Evolutionary conservation across 2,113 vertebrate genomes (phyloP).

Genomic region (Nerophis lumbriciformis): DNA sequence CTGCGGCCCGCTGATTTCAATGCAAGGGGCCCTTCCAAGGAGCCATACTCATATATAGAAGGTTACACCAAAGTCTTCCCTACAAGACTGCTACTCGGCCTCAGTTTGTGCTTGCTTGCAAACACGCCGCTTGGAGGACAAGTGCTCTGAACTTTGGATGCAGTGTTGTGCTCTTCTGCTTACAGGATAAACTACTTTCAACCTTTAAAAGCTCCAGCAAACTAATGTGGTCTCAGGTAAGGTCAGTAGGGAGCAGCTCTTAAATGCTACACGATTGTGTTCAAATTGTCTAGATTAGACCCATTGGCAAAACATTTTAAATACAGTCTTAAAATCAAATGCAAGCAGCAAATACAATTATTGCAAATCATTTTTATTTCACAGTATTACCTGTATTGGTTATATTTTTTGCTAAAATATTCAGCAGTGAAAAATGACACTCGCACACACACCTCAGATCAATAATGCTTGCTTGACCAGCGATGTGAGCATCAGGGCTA

Average conservation of each 20-base stretch:
- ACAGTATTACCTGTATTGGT: neutral
- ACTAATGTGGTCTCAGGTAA: slow-evolving; percentile 38
- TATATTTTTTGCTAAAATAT: too few species aligned
- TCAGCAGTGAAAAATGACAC: neutral
- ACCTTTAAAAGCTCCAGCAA: slow-evolving; percentile 6
- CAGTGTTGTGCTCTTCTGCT: slow-evolving; percentile 23
- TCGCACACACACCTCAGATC: slow-evolving; percentile 31
- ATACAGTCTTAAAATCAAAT: neutral
- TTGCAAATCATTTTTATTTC: neutral
- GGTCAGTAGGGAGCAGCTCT: neutral
- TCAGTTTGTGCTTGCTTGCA: neutral
- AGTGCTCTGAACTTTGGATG: slow-evolving; percentile 28
- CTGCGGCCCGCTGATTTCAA: slow-evolving; percentile 84
- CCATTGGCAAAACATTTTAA: neutral
- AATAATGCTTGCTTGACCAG: slow-evolving; percentile 49
- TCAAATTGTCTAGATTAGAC: neutral
- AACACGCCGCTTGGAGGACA: slow-evolving; percentile 10
- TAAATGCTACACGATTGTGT: neutral
- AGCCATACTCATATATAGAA: slow-evolving; percentile 63
- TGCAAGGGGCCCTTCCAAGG: slow-evolving; percentile 74
- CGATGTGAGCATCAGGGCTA: slow-evolving; percentile 33
- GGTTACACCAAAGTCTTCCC: slow-evolving; percentile 42
- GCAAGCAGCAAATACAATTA: neutral
- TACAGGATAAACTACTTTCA: slow-evolving; percentile 7
- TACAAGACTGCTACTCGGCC: slow-evolving; percentile 1